Conservation (phyloP, 2,888 invertebrate genomes). For the Diogma glabrata region DNA sequence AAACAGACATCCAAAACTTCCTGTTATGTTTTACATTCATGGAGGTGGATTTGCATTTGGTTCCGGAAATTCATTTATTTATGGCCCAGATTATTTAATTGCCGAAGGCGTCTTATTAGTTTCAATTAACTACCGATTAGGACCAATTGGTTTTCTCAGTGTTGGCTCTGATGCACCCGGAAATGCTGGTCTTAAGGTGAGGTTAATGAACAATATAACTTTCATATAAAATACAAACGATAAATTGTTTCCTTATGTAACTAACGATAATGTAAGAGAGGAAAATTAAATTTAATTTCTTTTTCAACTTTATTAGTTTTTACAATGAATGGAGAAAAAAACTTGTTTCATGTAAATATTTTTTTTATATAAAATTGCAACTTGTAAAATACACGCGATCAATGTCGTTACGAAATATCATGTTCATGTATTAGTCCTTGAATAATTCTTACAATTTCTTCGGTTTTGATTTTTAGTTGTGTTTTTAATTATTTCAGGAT, state of each 20-base stretch:
- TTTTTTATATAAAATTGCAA: too few relatives aligned
- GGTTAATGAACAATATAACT: neutral
- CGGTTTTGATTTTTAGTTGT: neutral
- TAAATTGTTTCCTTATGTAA: too few relatives aligned
- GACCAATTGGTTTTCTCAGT: slow-evolving; percentile 50
- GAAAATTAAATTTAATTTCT: neutral
- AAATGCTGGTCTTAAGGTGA: slow-evolving; percentile 51
- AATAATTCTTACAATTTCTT: neutral
- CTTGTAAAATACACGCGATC: too few relatives aligned
- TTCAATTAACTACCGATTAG: slow-evolving; percentile 48
- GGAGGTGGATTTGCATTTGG: slow-evolving; percentile 52
- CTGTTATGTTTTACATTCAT: slow-evolving; percentile 56
- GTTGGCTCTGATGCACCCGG: slow-evolving; percentile 51
- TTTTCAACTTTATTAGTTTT: neutral
- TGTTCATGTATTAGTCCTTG: neutral
- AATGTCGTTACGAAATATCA: neutral
- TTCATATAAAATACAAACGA: neutral
- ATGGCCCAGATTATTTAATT: slow-evolving; percentile 50
- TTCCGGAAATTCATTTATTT: slow-evolving; percentile 48
- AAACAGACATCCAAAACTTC: slow-evolving; percentile 42
- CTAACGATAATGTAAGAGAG: too few relatives aligned
- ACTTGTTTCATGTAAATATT: too few relatives aligned
- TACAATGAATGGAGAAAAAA: too few relatives aligned
- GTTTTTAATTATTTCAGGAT: slow-evolving; percentile 32
- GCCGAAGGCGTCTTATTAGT: slow-evolving; percentile 50